Percentiles rank a stretch among this genome's conserved stretches.
Evolutionary conservation across 2,113 vertebrate species (phyloP).

Genomic region (Balaeniceps rex): DNA sequence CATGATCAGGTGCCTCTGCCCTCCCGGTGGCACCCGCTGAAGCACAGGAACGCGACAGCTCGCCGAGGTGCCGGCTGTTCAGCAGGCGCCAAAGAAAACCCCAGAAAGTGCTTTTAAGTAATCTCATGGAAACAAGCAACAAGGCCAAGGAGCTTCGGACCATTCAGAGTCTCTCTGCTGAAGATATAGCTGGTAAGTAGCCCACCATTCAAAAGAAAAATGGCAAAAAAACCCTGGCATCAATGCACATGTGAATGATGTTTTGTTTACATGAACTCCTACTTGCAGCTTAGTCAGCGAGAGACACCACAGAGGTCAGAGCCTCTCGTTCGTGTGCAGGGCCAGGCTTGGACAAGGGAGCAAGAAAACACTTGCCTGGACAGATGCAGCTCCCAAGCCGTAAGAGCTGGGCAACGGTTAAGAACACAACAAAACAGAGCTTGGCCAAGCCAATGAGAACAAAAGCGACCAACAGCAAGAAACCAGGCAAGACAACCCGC

Average conservation of each 20-base stretch:
- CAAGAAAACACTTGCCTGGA: background rate
- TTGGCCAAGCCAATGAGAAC: background rate
- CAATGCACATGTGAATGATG: too few relatives aligned
- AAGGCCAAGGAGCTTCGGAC: accelerated
- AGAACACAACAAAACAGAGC: background rate
- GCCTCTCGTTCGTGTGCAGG: background rate
- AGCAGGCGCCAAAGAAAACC: background rate
- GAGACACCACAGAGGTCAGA: background rate
- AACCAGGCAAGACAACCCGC: background rate
- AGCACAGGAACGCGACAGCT: accelerated
- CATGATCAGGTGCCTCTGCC: background rate
- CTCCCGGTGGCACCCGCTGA: accelerated
- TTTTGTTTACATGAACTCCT: background rate
- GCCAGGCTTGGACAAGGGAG: background rate
- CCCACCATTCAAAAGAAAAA: background rate
- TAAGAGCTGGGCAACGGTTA: background rate
- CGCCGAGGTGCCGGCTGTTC: background rate
- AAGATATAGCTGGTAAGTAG: background rate
- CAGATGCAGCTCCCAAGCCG: background rate
- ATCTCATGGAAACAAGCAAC: background rate
- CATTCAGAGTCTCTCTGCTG: background rate
- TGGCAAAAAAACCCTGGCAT: too few relatives aligned
- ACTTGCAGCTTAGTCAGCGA: background rate
- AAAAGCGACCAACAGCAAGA: background rate
- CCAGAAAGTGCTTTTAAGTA: too few relatives aligned